Base-by-base conservation (phyloP, 2,113 vertebrate genomes). In the Hemiprocne comata region DNA sequence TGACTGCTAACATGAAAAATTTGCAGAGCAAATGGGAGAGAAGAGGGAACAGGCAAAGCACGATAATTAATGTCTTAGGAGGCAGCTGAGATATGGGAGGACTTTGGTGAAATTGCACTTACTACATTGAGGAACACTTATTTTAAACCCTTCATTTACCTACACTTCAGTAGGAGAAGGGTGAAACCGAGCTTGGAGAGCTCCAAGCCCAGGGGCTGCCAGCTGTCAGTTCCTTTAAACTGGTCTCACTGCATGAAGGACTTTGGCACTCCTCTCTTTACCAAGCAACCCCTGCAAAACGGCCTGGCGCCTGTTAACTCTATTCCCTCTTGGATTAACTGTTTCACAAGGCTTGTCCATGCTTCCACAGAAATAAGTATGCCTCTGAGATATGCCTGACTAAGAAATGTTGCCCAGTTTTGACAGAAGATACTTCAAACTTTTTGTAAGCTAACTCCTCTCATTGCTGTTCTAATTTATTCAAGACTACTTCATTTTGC, bases 391-490 rank as follows among this genome's bases (percentile, higher is more conserved):
- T 54, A 60, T 0, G 0, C 48, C 31, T 9, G 24, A 61, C 34
- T 51, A 54, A 80, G 71, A 80, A 91, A 90, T 0, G 0, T 48
- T 70, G 61, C 36, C 48, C 61, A 53, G 5, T 80, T 88, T 76
- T 67, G 60, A 80, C 17, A 80, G 42, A 90, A 81, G 53, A 76
- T 58, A 77, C 36, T 67, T 50, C 29, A 67, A 57, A 69, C 38
- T 93, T 90, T 79, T 40, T 38, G 21, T 50, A 90, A 75, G 61
- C 79, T 92, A 53, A 85, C 24, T 90, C 53, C 25, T 89, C 53
- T 93, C 76, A 75, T 80, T 65, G 33, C 85, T 92, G 90, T 77
- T 90, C 61, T 81, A 69, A 87, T 94, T 92, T 90, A 93, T 93
- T 84, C 85, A 72, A 44, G 44, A 87, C n/a, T 58, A 86, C 46